Conservation (phyloP, 2,797 vertebrate genomes). For the Pseudopleuronectes americanus region DNA sequence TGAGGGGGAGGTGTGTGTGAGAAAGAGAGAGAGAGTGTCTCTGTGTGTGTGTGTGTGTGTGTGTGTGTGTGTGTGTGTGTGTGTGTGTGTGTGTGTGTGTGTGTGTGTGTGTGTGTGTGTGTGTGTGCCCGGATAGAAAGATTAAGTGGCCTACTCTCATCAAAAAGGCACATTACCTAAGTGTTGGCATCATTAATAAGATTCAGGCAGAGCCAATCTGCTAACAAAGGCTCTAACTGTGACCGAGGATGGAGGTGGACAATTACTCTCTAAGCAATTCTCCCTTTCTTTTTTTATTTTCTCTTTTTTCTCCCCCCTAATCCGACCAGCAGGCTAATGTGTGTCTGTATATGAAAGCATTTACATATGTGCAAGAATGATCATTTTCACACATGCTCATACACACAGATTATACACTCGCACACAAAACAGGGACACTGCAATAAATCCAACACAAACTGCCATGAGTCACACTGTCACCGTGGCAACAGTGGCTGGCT, state of each 20-base stretch:
- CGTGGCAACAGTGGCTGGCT: slow-evolving; percentile 84
- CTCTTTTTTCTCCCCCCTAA: not conserved
- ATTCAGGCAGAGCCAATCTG: slow-evolving; percentile 72
- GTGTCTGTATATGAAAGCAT: slow-evolving; percentile 24
- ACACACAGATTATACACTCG: slow-evolving; percentile 22
- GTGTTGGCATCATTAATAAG: slow-evolving; percentile 78
- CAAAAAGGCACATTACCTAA: slow-evolving; percentile 80
- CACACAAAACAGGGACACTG: slow-evolving; percentile 61
- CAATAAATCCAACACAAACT: slow-evolving; percentile 83
- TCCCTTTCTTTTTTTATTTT: not conserved
- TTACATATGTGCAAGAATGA: slow-evolving; percentile 29
- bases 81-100: slow-evolving; percentile 27
- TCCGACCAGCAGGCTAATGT: slow-evolving; percentile 36
- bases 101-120: slow-evolving; percentile 22
- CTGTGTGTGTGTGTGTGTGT: slow-evolving; percentile 22
- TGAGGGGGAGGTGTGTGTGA: slow-evolving; percentile 64
- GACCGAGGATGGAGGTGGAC: slow-evolving; percentile 56
- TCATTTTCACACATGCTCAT: slow-evolving; percentile 23
- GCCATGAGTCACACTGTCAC: slow-evolving; percentile 86
- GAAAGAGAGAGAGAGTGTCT: not conserved
- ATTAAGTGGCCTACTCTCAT: slow-evolving; percentile 78
- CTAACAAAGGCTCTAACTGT: slow-evolving; percentile 74
- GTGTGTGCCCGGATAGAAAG: slow-evolving; percentile 70
- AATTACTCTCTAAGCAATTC: slow-evolving; percentile 38
- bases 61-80: slow-evolving; percentile 17